Percentiles rank a stretch among this genome's conserved stretches.
Evolutionary conservation across 2,888 invertebrate species (phyloP).

Genomic region (Metacarcinus magister): DNA sequence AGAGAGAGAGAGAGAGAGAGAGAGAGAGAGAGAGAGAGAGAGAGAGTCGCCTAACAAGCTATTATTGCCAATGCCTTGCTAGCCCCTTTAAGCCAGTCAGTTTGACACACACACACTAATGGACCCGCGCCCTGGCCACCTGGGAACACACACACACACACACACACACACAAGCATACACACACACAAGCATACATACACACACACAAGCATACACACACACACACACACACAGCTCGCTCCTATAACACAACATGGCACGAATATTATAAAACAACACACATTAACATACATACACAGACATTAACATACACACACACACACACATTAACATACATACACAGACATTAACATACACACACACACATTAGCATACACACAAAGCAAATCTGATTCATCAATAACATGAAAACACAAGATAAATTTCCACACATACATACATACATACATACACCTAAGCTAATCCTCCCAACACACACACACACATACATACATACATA

Average conservation of each 20-base stretch:
- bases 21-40: not conserved
- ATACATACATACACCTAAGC: too few species aligned
- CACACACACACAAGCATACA: not conserved
- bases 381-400: too few species aligned
- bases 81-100: not conserved
- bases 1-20: constrained; percentile 37
- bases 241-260: not conserved
- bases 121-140: not conserved
- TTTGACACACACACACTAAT: constrained; percentile 35
- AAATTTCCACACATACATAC: too few species aligned
- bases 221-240: not conserved
- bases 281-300: not conserved
- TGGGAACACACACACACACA: not conserved
- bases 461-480: too few species aligned
- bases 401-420: too few species aligned
- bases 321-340: not conserved
- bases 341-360: not conserved
- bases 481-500: not conserved
- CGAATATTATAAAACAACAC: not conserved
- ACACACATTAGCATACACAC: not conserved
- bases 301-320: not conserved
- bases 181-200: not conserved
- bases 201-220: not conserved
- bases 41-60: not conserved
- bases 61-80: constrained; percentile 17